Base-by-base conservation (phyloP, 2,888 invertebrate species). In the Chymomyza caudatula region DNA sequence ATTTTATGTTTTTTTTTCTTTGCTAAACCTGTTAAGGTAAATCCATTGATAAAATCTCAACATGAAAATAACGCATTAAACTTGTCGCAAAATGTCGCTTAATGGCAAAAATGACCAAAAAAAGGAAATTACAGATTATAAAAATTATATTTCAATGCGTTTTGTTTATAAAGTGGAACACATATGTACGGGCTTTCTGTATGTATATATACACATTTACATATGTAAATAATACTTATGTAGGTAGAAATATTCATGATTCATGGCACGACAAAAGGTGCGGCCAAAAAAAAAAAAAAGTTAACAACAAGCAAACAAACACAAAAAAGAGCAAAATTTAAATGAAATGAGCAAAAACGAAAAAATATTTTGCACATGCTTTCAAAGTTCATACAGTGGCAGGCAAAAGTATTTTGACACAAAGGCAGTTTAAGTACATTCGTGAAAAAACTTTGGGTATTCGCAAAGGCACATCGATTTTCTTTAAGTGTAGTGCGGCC, bases 251-350 rank as follows among this genome's bases (percentile, higher is more conserved):
- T 37, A 71, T 68, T 69, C 69, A 77, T 80, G 85, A 80, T 80
- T 80, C 80, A 80, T 85, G 86, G 70, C 69, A 58, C 58, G 69
- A 73, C 83, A 74, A 74, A 78, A 79, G 85, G 80, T 82, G 80
- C 66, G 80, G 77, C 80, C 20, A 6, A 15, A 47, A 47, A 17
- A 17, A 20, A 22, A 51, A 20, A 44, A 15, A 44, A 17, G 17
- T 20, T 20, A 47, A 47, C 47, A 47, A 47, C 47, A 47, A 47
- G 17, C 15, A 47, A 37, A 37, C 29, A 15, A 47, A 47, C 15
- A 47, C 15, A 17, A 6, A 47, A 47, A 47, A 47, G 47, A 3
- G 47, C 17, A 15, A 47, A 47, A 37, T 37, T 37, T 37, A 37
- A 37, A 37, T 37, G 47, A 47, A 47, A 47, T 17, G 19, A 17